Conservation (phyloP, 2,888 invertebrate species). For the Lasioglossum lativentre region DNA sequence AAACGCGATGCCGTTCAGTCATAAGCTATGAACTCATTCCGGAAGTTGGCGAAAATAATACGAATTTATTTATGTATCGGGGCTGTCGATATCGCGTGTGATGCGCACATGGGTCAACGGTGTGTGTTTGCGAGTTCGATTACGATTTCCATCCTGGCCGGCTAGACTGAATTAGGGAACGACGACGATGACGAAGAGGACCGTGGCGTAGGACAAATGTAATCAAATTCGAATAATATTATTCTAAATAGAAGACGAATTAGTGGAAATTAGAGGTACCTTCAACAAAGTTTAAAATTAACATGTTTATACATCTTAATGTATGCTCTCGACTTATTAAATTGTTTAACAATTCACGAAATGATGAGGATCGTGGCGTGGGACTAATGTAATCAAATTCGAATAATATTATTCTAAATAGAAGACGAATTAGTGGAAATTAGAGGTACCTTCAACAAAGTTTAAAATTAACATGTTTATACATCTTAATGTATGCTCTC, state of each 20-base stretch:
- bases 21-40: slow-evolving; percentile 10
- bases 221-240: neutral
- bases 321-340: neutral
- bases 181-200: neutral
- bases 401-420: neutral
- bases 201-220: neutral
- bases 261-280: too few species aligned
- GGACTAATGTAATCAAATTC: neutral
- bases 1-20: too few species aligned
- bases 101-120: neutral
- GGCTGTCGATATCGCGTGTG: slow-evolving; percentile 7
- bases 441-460: too few species aligned
- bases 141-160: neutral
- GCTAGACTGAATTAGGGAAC: neutral
- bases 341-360: neutral
- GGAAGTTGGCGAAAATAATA: slow-evolving; percentile 25
- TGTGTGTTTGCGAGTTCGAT: neutral
- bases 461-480: too few species aligned
- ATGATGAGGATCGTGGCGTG: neutral
- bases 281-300: too few species aligned
- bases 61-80: slow-evolving; percentile 13
- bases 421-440: neutral
- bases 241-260: neutral
- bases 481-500: too few species aligned
- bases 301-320: too few species aligned